Base-by-base conservation (phyloP, 2,113 vertebrate species). In the Xenus cinereus region DNA sequence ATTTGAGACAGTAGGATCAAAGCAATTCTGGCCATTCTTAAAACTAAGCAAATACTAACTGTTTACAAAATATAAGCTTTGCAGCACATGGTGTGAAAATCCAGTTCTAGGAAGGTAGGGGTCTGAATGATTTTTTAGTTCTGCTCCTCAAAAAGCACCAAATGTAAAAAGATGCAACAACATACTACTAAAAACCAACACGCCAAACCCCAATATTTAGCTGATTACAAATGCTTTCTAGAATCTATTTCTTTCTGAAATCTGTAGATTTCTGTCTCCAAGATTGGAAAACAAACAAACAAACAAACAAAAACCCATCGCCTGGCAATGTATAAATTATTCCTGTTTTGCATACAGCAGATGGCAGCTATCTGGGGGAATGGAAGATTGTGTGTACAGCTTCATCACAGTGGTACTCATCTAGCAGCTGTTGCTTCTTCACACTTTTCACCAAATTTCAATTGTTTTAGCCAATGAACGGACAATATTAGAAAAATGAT, bases 271-370 rank as follows among this genome's bases (percentile, higher is more conserved):
- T 91, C 56, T 85, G 53, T 48, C 72, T 96, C 57, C 67, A 81
- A 84, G 80, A 93, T 4, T 72, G 85, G 83, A 95, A 95, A 90
- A 81, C 32, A 95, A 93, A 87, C 48, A 92, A 75, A 91, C 66
- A 96, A 93, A 90, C 79, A 89, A 87, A 83, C 64, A 93, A 95
- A 91, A 67, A 17, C 97, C 86, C 95, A 97, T 90, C 86, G 98
- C 98, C 97, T 98, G 98, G 98, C 98, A 98, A 98, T 97, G 98
- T 98, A 98, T 98, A 98, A 98, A 98, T 98, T 98, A 97, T 93
- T 75, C 97, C 97, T 99, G 98, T 98, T 99, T 98, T 99, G 98
- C 98, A 99, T 98, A 98, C 96, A 98, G 98, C 99, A 99, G 99
- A 99, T 99, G 99, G 99, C 97, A 98, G 96, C 98, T 98, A 98